A percentile compares a stretch with the other conserved stretches of the same genome.
phyloP scores from a whole-genome alignment of 2,797 vertebrate genomes.

The Aulostomus chinensis region DNA sequence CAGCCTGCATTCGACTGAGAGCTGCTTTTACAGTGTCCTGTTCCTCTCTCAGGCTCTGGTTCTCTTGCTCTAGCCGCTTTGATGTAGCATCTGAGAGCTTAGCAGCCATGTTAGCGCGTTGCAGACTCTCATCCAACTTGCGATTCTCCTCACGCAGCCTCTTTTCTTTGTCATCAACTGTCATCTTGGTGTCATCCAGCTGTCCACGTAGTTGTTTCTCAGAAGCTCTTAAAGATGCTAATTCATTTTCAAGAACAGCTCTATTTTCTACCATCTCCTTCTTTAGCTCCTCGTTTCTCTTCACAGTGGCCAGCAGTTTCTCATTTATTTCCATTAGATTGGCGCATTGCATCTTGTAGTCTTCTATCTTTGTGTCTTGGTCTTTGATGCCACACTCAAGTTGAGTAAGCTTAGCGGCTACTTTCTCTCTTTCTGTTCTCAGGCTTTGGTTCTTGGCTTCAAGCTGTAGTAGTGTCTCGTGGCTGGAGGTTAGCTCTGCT shows the following conservation, averaged over 20 bases:
- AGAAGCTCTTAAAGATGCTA: slow-evolving; percentile 78
- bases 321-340: slow-evolving; percentile 72
- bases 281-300: slow-evolving; percentile 73
- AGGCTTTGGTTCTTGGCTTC: slow-evolving; percentile 80
- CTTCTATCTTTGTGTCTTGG: slow-evolving; percentile 61
- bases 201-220: slow-evolving; percentile 83
- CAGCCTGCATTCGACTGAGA: slow-evolving; percentile 76
- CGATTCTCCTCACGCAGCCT: slow-evolving; percentile 78
- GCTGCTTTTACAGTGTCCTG: slow-evolving; percentile 78
- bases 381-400: slow-evolving; percentile 73
- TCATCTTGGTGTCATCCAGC: slow-evolving; percentile 72
- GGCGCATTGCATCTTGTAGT: slow-evolving; percentile 64
- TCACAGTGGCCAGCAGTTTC: slow-evolving; percentile 65
- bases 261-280: slow-evolving; percentile 72
- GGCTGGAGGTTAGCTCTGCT: slow-evolving; percentile 71
- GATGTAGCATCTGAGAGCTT: slow-evolving; percentile 75
- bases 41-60: slow-evolving; percentile 81
- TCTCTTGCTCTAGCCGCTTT: slow-evolving; percentile 79
- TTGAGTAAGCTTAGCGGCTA: slow-evolving; percentile 68
- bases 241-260: slow-evolving; percentile 70
- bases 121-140: slow-evolving; percentile 83
- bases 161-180: slow-evolving; percentile 82
- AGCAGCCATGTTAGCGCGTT: slow-evolving; percentile 74
- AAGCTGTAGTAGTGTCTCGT: slow-evolving; percentile 74
- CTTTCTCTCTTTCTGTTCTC: slow-evolving; percentile 73